phyloP scores from a whole-genome alignment of 2,797 vertebrate species.

The Acomys russatus region DNA sequence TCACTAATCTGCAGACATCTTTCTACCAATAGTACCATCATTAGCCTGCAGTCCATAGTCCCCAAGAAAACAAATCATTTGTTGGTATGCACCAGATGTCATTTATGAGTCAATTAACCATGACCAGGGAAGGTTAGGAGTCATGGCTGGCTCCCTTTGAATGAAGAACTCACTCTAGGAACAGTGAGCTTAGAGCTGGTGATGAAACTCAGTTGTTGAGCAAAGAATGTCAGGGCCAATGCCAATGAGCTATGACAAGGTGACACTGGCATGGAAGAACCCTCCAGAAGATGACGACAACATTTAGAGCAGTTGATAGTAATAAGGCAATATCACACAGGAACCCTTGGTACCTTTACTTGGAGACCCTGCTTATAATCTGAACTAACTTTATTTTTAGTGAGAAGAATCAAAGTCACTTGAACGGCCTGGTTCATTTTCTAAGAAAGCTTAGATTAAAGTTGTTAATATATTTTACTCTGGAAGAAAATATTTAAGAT shows the following conservation, averaged over 20 bases:
- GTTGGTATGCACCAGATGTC: neutral
- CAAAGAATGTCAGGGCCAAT: neutral
- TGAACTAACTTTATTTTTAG: neutral
- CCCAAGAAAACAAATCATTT: neutral
- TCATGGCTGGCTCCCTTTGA: neutral
- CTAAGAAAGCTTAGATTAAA: slow-evolving; percentile 19
- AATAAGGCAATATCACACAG: neutral
- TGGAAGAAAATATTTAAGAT: neutral
- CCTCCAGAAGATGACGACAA: neutral
- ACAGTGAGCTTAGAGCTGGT: neutral
- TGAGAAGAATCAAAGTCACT: slow-evolving; percentile 27
- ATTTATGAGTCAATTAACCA: neutral
- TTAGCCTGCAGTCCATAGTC: neutral
- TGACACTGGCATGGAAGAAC: neutral
- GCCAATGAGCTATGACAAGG: neutral
- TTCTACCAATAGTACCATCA: neutral
- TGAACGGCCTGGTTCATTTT: neutral
- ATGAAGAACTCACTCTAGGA: neutral
- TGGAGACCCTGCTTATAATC: neutral
- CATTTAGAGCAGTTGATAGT: neutral
- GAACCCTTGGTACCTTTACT: neutral
- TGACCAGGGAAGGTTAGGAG: neutral
- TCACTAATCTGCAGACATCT: neutral
- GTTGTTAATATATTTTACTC: neutral
- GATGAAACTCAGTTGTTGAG: neutral